Evolutionary conservation across 2,888 invertebrate species (phyloP).

Genomic region (Ischnura elegans): DNA sequence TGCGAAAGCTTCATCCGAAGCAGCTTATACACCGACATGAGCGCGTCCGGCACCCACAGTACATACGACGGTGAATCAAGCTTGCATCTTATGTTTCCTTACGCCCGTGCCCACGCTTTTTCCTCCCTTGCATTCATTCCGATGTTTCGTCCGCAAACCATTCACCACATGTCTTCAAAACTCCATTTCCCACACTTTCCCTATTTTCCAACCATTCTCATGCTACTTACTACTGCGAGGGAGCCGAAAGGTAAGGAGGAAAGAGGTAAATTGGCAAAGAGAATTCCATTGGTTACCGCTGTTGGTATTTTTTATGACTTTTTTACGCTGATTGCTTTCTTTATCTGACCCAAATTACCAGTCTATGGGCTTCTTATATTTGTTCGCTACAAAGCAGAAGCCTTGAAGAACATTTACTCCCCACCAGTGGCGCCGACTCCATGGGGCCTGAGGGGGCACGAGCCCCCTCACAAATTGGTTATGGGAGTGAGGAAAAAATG

Average conservation of each 20-base stretch:
- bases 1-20: background rate
- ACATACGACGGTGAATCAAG: slow-evolving; percentile 41
- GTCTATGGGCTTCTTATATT: background rate
- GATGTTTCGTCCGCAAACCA: background rate
- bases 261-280: background rate
- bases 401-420: background rate
- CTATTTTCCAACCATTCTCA: background rate
- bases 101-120: background rate
- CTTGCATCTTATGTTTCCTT: slow-evolving; percentile 46
- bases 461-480: too few species aligned
- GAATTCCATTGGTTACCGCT: background rate
- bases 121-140: background rate
- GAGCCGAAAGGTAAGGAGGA: background rate
- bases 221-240: background rate
- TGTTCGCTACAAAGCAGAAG: background rate
- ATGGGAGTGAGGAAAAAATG: too few species aligned
- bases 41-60: slow-evolving; percentile 11
- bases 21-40: slow-evolving; percentile 44
- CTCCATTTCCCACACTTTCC: background rate
- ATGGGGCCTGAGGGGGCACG: too few species aligned
- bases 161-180: background rate
- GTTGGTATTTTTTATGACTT: too few species aligned
- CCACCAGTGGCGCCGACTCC: too few species aligned
- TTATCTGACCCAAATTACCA: slow-evolving; percentile 8
- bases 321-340: too few species aligned